These are phyloP conservation scores for Mythimna vitellina DNA, from an alignment of 2,888 invertebrate genomes.

Conservation along the genomic window DNA sequence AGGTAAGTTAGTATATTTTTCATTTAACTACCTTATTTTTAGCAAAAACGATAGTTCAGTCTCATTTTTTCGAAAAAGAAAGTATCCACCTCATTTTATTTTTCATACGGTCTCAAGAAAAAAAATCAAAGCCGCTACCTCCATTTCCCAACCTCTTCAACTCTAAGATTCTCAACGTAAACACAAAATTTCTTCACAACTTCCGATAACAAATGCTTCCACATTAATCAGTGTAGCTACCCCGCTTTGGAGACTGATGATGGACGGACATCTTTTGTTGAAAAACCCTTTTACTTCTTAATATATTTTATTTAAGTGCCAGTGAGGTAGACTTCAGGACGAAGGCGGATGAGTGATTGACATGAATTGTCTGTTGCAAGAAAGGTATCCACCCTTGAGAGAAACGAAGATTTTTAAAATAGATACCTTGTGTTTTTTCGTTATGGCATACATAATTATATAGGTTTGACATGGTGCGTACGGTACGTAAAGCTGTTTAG, in stretches of 20 bases:
- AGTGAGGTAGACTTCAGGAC: conserved; percentile 20
- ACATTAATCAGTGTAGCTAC: conserved; percentile 62
- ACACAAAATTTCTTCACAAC: conserved; percentile 61
- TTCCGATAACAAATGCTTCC: conserved; percentile 53
- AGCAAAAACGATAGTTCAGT: no score
- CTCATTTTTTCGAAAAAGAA: no score
- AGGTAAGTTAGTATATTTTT: no score
- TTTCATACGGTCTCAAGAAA: background rate
- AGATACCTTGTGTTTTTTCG: background rate
- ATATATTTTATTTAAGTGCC: conserved; percentile 61
- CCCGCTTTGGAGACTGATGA: conserved; percentile 51
- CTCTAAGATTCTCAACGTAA: conserved; percentile 42
- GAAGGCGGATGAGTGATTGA: conserved; percentile 44
- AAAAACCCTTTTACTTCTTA: conserved; percentile 60
- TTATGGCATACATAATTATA: no score
- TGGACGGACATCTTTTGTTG: conserved; percentile 62
- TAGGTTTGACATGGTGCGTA: no score
- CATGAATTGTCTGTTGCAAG: conserved; percentile 24
- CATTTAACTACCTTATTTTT: no score
- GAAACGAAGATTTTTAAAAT: conserved; percentile 16
- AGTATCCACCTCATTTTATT: no score
- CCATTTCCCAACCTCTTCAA: background rate
- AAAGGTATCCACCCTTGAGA: conserved; percentile 9
- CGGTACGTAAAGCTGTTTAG: no score
- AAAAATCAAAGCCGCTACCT: conserved; percentile 4